Base-by-base conservation (phyloP, 2,888 invertebrate species). In the Philereme vetulata region DNA sequence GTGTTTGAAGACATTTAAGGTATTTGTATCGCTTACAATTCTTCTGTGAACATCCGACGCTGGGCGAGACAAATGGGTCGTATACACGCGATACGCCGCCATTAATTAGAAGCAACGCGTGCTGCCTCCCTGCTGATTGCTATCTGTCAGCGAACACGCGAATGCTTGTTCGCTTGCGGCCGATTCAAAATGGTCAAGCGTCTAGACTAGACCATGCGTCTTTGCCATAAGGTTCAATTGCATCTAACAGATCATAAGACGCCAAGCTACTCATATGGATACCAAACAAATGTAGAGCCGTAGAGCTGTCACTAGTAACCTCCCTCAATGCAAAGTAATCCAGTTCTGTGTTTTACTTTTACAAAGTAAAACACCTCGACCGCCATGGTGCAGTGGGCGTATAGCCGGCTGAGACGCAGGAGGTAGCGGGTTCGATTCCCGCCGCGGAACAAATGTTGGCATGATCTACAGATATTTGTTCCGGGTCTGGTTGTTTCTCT, bases 11-110 rank as follows among this genome's bases (percentile, higher is more conserved):
- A 86, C 83, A 83, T 87, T 86, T 85, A 85, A 84, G 82, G 83
- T 81, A 88, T 88, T 88, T 86, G 87, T 86, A 88, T 88, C 87
- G 87, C 88, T 86, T 86, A 86, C 88, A 84, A 86, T 88, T 86
- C 86, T 86, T 85, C 88, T 86, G 86, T 83, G 87, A 82, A 83
- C 86, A 88, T 89, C 88, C 88, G 87, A 85, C 88, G 77, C 71
- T 54, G 59, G 75, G 77, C 67, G 80, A 86, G 87, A 89, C 88
- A 86, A 88, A 89, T 88, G 87, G 85, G 76, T 69, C 74, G 82
- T 81, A 78, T 82, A 74, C 89, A 90, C 89, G 89, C 88, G 83
- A 90, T 82, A 80, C 74, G 77, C 77, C 76, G 76, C 82, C 88
- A 86, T 89, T 89, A 89, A 89, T 89, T 88, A 89, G 85, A 81